phyloP scores from a whole-genome alignment of 2,888 invertebrate species.

The Melipona beecheii region DNA sequence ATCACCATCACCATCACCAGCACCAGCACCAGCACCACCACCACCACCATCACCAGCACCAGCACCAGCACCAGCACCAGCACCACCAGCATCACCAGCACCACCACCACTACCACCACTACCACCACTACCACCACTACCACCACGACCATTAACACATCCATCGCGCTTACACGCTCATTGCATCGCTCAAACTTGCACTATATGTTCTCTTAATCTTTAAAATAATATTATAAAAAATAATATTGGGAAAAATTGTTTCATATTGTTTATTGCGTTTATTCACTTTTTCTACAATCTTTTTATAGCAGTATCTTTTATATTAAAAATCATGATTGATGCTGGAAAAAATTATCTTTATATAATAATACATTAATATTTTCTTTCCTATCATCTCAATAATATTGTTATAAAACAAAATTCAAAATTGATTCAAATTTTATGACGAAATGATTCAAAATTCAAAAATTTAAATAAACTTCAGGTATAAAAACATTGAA shows the following conservation, averaged over 20 bases:
- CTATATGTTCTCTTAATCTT: conserved; percentile 82
- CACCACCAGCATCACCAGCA: too few relatives aligned
- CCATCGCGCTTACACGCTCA: conserved; percentile 77
- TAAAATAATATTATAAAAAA: conserved; percentile 57
- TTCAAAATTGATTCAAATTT: too few relatives aligned
- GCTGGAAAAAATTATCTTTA: background rate
- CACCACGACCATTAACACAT: conserved; percentile 67
- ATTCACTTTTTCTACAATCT: background rate
- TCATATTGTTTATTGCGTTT: background rate
- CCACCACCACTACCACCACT: conserved; percentile 67
- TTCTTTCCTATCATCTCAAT: background rate
- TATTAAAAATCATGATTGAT: conserved; percentile 1
- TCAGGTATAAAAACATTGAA: background rate
- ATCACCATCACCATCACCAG: too few relatives aligned
- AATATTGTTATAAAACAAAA: background rate
- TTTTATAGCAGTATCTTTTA: background rate
- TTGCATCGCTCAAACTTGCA: conserved; percentile 82
- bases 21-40: too few relatives aligned
- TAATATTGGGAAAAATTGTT: background rate
- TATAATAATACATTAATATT: background rate
- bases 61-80: too few relatives aligned
- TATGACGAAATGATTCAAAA: too few relatives aligned
- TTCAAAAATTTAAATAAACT: background rate
- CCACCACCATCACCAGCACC: too few relatives aligned
- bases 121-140: conserved; percentile 68